Percentiles rank a stretch among this genome's conserved stretches.
Evolutionary conservation across 1,140 invertebrate genomes (phyloP).

Genomic region (Platorchestia sp.): DNA sequence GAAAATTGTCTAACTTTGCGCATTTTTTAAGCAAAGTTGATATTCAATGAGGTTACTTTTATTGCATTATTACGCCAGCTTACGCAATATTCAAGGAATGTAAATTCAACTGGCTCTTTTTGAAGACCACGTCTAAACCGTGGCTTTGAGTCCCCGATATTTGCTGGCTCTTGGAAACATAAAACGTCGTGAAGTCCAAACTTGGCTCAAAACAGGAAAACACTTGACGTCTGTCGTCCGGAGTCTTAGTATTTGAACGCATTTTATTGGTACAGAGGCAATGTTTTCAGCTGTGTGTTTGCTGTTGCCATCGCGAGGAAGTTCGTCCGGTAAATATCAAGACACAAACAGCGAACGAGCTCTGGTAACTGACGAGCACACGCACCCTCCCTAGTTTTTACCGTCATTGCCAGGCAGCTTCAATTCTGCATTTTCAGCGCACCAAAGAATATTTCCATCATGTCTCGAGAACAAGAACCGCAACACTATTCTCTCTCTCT

Average conservation of each 20-base stretch:
- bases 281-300: slow-evolving; percentile 45
- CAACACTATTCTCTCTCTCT: not conserved
- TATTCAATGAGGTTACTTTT: not conserved
- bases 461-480: not conserved
- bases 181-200: slow-evolving; percentile 45
- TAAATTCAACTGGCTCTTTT: not conserved
- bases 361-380: not conserved
- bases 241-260: slow-evolving; percentile 47
- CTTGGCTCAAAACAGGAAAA: slow-evolving; percentile 43
- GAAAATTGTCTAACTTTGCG: not conserved
- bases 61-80: not conserved
- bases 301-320: not conserved
- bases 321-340: slow-evolving; percentile 7
- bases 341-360: not conserved
- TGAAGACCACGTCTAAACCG: not conserved
- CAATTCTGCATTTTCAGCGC: not conserved
- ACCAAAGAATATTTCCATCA: not conserved
- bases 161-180: slow-evolving; percentile 1
- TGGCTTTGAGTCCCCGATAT: not conserved
- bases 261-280: slow-evolving; percentile 49
- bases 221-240: slow-evolving; percentile 54
- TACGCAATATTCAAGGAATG: not conserved
- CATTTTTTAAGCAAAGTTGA: not conserved
- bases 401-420: not conserved
- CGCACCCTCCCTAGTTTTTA: not conserved